Base-by-base conservation (phyloP, 2,113 vertebrate genomes). In the Apteryx owenii region DNA sequence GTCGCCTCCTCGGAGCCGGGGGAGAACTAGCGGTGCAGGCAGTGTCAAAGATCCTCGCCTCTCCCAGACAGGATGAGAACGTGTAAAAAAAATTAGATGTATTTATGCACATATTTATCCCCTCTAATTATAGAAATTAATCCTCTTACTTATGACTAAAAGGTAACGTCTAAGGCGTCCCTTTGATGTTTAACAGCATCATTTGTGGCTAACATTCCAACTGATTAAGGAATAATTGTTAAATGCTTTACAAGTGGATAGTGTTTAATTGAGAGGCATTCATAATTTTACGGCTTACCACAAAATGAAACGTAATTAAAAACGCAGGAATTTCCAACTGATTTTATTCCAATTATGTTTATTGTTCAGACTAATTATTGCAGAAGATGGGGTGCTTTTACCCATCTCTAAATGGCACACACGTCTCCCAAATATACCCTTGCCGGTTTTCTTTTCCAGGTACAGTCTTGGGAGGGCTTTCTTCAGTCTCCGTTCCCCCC, bases 71-170 rank as follows among this genome's bases (percentile, higher is more conserved):
- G 90, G 90, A 94, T 36, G 85, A 81, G 96, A 97, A 92, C 17
- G 73, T 71, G 83, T 60, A 78, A 95, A 96, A 65, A 96, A 97
- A 93, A 90, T 29, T 68, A 97, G 93, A 97, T 90, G 97, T 97
- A 98, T 98, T 98, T 98, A 98, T 98, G 98, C 98, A 98, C 98
- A 97, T 98, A 98, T 98, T 98, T 98, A 97, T 98, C 97, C 97
- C 79, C 96, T 96, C 97, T 98, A 98, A 98, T 98, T 98, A 98
- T 90, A 98, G 98, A 98, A 98, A 98, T 98, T 98, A 98, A 98
- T 98, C 98, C 98, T 98, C 98, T 98, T 98, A 97, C 97, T 98
- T 98, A 96, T 91, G 98, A 98, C 98, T 98, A 97, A 98, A 98
- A 98, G 98, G 98, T 98, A 98, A 98, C 81, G 88, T 98, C 81